Percentiles rank a stretch among this genome's conserved stretches.
Evolutionary conservation across 2,888 invertebrate genomes (phyloP).

Genomic region (Ischnus inquisitorius): DNA sequence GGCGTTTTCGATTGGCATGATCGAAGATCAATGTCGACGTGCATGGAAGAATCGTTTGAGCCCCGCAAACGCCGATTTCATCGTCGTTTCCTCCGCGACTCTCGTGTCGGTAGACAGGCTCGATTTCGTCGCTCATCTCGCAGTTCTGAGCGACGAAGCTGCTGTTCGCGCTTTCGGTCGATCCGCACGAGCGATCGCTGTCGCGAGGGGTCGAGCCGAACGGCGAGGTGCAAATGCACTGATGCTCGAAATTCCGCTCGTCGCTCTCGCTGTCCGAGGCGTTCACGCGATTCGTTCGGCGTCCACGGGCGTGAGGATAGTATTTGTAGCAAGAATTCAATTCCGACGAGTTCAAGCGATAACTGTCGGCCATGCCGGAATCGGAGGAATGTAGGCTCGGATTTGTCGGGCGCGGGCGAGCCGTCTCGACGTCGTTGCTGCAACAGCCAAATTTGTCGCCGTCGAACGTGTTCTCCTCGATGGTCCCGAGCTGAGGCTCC

Average conservation of each 20-base stretch:
- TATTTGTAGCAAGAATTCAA: conserved; percentile 78
- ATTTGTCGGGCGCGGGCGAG: conserved; percentile 44
- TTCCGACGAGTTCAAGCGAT: conserved; percentile 83
- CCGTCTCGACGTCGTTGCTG: conserved; percentile 29
- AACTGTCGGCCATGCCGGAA: conserved; percentile 95
- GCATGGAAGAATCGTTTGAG: not conserved
- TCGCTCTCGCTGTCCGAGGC: conserved; percentile 82
- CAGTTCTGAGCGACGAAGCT: conserved; percentile 71
- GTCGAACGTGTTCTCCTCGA: conserved; percentile 54
- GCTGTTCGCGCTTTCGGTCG: conserved; percentile 85
- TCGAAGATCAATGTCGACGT: conserved; percentile 58
- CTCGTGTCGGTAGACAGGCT: conserved; percentile 52
- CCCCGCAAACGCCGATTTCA: conserved; percentile 18
- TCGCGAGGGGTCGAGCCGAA: conserved; percentile 91
- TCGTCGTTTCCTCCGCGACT: conserved; percentile 25
- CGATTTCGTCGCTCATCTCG: conserved; percentile 68
- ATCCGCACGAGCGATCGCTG: conserved; percentile 88
- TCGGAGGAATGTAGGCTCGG: conserved; percentile 88
- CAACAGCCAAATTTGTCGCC: conserved; percentile 19
- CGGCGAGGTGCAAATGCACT: conserved; percentile 91
- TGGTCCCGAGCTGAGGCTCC: conserved; percentile 41
- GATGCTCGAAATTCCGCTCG: conserved; percentile 88
- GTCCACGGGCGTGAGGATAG: conserved; percentile 61
- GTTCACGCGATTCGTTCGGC: conserved; percentile 64
- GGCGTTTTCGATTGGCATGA: conserved; percentile 67